Evolutionary conservation across 2,888 invertebrate genomes (phyloP).

Genomic region (Drosophila imparisetae): DNA sequence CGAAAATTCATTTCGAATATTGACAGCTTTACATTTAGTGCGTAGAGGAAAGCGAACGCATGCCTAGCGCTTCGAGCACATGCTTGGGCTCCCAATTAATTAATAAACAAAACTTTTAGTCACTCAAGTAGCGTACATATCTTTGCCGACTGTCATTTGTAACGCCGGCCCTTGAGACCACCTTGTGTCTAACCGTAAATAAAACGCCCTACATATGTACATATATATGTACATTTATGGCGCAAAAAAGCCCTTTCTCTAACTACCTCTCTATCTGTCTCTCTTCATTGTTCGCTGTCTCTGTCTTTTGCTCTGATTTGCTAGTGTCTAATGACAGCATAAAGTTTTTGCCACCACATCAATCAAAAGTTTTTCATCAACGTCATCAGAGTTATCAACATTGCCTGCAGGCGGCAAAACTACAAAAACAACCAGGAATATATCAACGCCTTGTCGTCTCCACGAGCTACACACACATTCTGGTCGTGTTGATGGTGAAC

Average conservation of each 20-base stretch:
- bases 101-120: constrained; percentile 75
- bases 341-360: constrained; percentile 81
- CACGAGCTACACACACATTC: constrained; percentile 43
- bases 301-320: constrained; percentile 34
- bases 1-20: not conserved
- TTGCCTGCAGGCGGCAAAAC: constrained; percentile 65
- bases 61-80: constrained; percentile 8
- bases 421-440: constrained; percentile 52
- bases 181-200: constrained; percentile 10
- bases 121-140: constrained; percentile 47
- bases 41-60: not conserved
- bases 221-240: constrained; percentile 19
- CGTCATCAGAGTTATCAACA: constrained; percentile 81
- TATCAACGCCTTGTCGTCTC: constrained; percentile 48
- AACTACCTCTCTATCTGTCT: not conserved
- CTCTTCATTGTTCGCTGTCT: not conserved
- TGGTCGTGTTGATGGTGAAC: constrained; percentile 43
- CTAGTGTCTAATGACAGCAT: constrained; percentile 75
- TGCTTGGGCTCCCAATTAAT: constrained; percentile 67
- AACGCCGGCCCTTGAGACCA: constrained; percentile 38
- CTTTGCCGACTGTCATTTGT: constrained; percentile 69
- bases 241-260: constrained; percentile 28
- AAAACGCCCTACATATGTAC: constrained; percentile 18
- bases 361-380: constrained; percentile 82
- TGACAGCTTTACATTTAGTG: constrained; percentile 15